Conservation (phyloP, 2,888 invertebrate genomes). For the Gnatocerus cornutus region DNA sequence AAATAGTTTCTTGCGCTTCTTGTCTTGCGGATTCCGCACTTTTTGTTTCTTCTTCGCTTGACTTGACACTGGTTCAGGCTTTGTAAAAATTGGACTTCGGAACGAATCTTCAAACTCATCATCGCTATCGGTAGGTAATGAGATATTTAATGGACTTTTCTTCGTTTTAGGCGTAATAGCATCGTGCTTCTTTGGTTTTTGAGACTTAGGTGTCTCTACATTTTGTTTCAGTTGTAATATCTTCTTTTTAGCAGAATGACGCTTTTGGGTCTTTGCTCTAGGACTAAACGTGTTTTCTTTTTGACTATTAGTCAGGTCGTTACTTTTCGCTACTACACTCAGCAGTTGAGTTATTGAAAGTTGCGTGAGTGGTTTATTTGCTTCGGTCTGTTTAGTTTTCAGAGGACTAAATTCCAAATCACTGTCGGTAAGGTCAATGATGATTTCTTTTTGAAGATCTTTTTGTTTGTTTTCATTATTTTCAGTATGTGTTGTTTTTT, state of each 20-base stretch:
- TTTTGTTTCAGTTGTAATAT: slow-evolving; percentile 21
- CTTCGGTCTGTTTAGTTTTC: background rate
- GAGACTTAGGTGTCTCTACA: slow-evolving; percentile 9
- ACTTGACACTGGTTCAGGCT: slow-evolving; percentile 38
- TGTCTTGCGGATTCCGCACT: slow-evolving; percentile 9
- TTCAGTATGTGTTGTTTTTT: background rate
- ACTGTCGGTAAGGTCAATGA: slow-evolving; percentile 41
- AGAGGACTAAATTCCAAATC: slow-evolving; percentile 45
- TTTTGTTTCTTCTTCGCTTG: slow-evolving; percentile 22
- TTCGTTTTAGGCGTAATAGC: slow-evolving; percentile 19
- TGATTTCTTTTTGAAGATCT: background rate
- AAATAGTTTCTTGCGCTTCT: slow-evolving; percentile 26
- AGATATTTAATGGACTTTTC: slow-evolving; percentile 21
- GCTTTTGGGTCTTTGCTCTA: slow-evolving; percentile 9
- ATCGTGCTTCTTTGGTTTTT: slow-evolving; percentile 30
- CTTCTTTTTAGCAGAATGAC: slow-evolving; percentile 6
- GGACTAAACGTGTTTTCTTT: slow-evolving; percentile 29
- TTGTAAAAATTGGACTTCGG: slow-evolving; percentile 32
- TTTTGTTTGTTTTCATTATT: background rate
- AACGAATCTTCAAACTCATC: slow-evolving; percentile 69
- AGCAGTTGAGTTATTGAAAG: slow-evolving; percentile 57
- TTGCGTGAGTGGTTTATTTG: slow-evolving; percentile 47
- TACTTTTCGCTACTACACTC: slow-evolving; percentile 68
- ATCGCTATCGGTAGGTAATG: slow-evolving; percentile 59
- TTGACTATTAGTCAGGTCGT: slow-evolving; percentile 19